Conservation (phyloP, 2,888 invertebrate species). For the Idaea biselata region DNA sequence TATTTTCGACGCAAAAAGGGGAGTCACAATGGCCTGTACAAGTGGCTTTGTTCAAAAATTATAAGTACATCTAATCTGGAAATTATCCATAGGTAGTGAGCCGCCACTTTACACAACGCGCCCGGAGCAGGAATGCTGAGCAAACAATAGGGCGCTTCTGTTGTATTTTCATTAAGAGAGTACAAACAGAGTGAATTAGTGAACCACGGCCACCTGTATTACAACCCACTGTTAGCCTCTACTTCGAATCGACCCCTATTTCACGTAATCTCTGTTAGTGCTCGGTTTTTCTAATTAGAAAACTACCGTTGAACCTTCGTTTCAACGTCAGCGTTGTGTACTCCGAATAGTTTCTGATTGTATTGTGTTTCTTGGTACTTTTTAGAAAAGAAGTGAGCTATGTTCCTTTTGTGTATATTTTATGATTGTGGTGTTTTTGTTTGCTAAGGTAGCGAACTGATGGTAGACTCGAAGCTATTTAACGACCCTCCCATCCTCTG, state of each 20-base stretch:
- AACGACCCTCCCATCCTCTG: no score
- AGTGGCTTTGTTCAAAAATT: neutral
- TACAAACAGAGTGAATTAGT: slow-evolving; percentile 40
- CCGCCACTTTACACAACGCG: slow-evolving; percentile 10
- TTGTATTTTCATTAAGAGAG: slow-evolving; percentile 51
- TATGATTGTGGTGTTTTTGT: neutral
- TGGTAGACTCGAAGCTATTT: no score
- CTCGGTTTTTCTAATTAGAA: neutral
- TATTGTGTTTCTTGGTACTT: neutral
- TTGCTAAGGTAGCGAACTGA: neutral
- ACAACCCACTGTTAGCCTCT: slow-evolving; percentile 20
- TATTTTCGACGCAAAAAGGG: neutral
- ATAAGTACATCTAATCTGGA: neutral
- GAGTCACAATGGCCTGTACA: neutral
- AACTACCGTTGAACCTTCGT: slow-evolving; percentile 8
- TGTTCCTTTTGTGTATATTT: neutral
- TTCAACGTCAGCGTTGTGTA: slow-evolving; percentile 4
- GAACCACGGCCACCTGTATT: slow-evolving; percentile 28
- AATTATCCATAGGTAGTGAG: neutral
- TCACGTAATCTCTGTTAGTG: neutral
- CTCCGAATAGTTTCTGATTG: neutral
- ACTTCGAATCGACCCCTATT: slow-evolving; percentile 15
- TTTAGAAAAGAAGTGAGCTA: neutral
- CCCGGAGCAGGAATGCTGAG: slow-evolving; percentile 21
- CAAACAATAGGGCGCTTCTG: slow-evolving; percentile 39